These are phyloP conservation scores for Channa striata DNA, from an alignment of 2,797 vertebrate genomes.

Conservation along the genomic window DNA sequence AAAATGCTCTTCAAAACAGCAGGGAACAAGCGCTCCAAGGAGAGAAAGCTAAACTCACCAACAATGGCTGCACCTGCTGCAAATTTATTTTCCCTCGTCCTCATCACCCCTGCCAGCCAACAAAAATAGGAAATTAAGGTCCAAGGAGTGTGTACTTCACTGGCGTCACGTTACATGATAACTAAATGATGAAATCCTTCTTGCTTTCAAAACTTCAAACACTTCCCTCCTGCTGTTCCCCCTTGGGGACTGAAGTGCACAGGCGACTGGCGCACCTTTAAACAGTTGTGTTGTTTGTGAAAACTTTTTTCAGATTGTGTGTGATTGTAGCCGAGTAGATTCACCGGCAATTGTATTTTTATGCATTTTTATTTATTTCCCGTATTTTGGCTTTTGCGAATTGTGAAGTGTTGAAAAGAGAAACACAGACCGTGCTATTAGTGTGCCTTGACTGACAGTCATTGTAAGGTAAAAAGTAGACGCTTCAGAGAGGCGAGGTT, in stretches of 20 bases:
- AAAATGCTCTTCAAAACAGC: slow-evolving; percentile 67
- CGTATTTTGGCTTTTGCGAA: slow-evolving; percentile 10
- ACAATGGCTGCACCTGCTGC: slow-evolving; percentile 70
- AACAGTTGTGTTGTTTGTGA: slow-evolving; percentile 26
- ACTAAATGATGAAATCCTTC: slow-evolving; percentile 45
- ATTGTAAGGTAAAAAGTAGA: slow-evolving; percentile 38
- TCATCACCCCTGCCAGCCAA: slow-evolving; percentile 50
- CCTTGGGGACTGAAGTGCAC: slow-evolving; percentile 32
- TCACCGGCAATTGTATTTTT: slow-evolving; percentile 15
- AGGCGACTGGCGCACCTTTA: slow-evolving; percentile 40
- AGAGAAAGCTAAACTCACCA: slow-evolving; percentile 66
- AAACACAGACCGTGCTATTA: slow-evolving; percentile 4
- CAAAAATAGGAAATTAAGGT: slow-evolving; percentile 67
- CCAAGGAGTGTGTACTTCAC: slow-evolving; percentile 45
- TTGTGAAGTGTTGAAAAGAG: slow-evolving; percentile 22
- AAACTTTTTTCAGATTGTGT: slow-evolving; percentile 33
- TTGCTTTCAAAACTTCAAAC: slow-evolving; percentile 61
- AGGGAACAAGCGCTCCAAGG: slow-evolving; percentile 54
- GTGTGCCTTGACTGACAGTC: slow-evolving; percentile 28
- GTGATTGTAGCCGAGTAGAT: slow-evolving; percentile 27
- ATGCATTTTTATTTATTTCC: slow-evolving; percentile 2
- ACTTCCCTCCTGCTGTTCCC: slow-evolving; percentile 44
- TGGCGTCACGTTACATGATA: slow-evolving; percentile 44
- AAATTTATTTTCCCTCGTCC: slow-evolving; percentile 56
- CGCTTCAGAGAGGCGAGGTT: slow-evolving; percentile 35